Evolutionary conservation across 2,797 vertebrate species (phyloP), one percentile per base, ranked within the genome.

Genomic region (Gallinago solitaria): DNA sequence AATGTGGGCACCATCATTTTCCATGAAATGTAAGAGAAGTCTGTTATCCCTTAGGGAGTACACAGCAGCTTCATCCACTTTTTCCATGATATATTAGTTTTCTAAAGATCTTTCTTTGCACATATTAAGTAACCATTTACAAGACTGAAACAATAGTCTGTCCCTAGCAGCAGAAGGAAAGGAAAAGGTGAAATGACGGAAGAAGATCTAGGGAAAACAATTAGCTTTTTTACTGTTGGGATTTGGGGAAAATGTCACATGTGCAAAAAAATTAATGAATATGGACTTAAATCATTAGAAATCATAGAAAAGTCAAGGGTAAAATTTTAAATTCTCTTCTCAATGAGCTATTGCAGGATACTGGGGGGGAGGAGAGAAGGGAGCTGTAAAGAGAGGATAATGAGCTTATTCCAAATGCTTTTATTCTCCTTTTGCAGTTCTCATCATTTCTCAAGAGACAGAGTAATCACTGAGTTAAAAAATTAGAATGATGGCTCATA

Each of bases 61-160:
- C 48, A 81, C 6, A 79, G 18, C 27, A 85, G 13, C 61, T 97
- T 91, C 51, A 83, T 95, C 84, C 93, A 85, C 50, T 78, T 96
- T 95, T 94, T 90, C 50, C 33, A 48, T 76, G 56, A 96, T 92
- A 47, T 87, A 96, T 94, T 96, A 94, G 65, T 64, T 95, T 96
- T 95, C 87, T 94, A 87, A 94, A 91, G 45, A 50, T 73, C 84
- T 95, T 95, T 65, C 87, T 95, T 94, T 75, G 48, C 48, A 68
- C 45, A 32, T 86, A 94, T 73, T 92, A 93, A 91, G 53, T 91
- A 96, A 93, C 74, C 50, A 70, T 83, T 95, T 96, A 70, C 35
- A 87, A 39, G 25, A 70, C 43, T 87, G 87, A 94, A 97, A 95
- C 81, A 79, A 85, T 89, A 69, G 30, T 17, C 65, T 87, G n/a